Evolutionary conservation across 2,888 invertebrate genomes (phyloP).

Genomic region (Adineta ricciae): DNA sequence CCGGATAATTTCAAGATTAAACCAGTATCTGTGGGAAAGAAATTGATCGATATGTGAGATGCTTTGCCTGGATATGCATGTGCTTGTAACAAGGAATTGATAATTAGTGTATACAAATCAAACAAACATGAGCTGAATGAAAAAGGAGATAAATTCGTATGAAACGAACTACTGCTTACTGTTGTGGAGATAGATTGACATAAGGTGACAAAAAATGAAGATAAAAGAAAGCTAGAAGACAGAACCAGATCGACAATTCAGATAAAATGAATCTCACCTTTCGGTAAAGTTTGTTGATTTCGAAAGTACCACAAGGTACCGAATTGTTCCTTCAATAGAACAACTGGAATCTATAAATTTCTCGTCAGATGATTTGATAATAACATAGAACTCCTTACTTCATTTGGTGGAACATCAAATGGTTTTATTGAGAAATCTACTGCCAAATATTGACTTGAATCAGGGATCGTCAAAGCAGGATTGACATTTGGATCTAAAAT

Average conservation of each 20-base stretch:
- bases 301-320: background rate
- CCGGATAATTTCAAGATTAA: background rate
- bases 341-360: background rate
- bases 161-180: too few species aligned
- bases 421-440: background rate
- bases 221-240: background rate
- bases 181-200: background rate
- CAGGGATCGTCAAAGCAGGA: background rate
- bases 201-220: background rate
- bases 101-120: background rate
- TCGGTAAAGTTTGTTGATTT: background rate
- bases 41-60: background rate
- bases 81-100: background rate
- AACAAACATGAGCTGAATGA: background rate
- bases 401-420: background rate
- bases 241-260: background rate
- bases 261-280: background rate
- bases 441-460: background rate
- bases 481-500: background rate
- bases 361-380: too few species aligned
- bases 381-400: background rate
- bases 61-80: slow-evolving; percentile 2
- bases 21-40: background rate
- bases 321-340: background rate
- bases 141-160: too few species aligned